Percentiles rank a stretch among this genome's conserved stretches.
These are phyloP conservation scores for Lymantria monacha DNA, from an alignment of 2,888 invertebrate species.

Conservation along the genomic window DNA sequence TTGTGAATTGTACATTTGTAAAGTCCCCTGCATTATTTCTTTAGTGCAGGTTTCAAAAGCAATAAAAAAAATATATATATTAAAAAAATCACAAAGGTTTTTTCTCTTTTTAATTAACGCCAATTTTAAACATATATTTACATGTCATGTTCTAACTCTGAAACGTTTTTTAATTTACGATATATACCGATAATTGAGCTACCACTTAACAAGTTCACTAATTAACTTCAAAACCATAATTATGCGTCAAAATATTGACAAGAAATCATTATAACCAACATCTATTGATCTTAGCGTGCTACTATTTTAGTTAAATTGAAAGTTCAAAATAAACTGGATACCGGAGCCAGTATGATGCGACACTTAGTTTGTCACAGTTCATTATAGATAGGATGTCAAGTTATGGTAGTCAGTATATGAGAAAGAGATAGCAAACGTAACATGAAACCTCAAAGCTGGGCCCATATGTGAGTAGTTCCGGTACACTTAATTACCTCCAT, in stretches of 20 bases:
- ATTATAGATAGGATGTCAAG: conserved; percentile 5
- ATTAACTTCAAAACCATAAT: conserved; percentile 36
- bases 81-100: no score
- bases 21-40: no score
- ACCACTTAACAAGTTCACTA: conserved; percentile 31
- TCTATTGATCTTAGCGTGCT: conserved; percentile 4
- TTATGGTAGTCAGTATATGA: conserved; percentile 12
- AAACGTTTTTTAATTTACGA: conserved; percentile 6
- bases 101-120: neutral
- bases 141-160: neutral
- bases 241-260: conserved; percentile 41
- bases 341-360: neutral
- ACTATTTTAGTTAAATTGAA: neutral
- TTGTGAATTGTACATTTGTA: no score
- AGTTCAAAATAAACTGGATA: neutral
- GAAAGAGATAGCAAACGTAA: conserved; percentile 40
- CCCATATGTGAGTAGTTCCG: conserved; percentile 62
- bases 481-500: conserved; percentile 58
- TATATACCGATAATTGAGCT: conserved; percentile 19
- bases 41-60: no score
- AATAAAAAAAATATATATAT: no score
- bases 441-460: conserved; percentile 60
- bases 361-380: neutral
- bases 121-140: neutral
- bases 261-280: conserved; percentile 20